These are phyloP conservation scores for Siphamia tubifer DNA, from an alignment of 2,113 vertebrate species.

Conservation along the genomic window DNA sequence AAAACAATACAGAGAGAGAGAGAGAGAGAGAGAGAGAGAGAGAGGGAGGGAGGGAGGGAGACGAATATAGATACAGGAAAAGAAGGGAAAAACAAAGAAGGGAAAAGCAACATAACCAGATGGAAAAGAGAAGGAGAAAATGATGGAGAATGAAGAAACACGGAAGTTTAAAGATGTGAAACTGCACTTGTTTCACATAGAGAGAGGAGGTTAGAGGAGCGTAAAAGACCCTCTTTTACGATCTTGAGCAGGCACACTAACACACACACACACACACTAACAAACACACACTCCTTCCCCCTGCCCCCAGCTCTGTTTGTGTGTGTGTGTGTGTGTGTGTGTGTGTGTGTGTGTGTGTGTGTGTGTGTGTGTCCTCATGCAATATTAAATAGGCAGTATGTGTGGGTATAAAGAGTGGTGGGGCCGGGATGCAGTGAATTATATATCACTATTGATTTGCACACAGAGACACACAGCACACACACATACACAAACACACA, in stretches of 20 bases:
- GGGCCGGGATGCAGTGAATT: constrained; percentile 98
- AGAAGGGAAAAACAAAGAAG: constrained; percentile 22
- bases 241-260: constrained; percentile 27
- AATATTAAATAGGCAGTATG: constrained; percentile 98
- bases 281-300: constrained; percentile 43
- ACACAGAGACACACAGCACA: constrained; percentile 25
- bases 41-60: no score
- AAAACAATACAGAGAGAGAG: constrained; percentile 59
- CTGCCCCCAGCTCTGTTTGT: constrained; percentile 58
- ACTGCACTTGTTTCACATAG: constrained; percentile 58
- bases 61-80: constrained; percentile 13
- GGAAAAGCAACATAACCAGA: constrained; percentile 4
- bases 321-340: constrained; percentile 91
- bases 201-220: constrained; percentile 63
- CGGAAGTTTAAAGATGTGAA: constrained; percentile 80
- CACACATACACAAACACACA: constrained; percentile 31
- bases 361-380: constrained; percentile 89
- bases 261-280: constrained; percentile 9
- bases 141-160: constrained; percentile 8
- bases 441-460: constrained; percentile 99
- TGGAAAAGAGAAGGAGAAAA: constrained; percentile 4
- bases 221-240: constrained; percentile 67
- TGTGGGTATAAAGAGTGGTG: constrained; percentile 98
- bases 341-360: constrained; percentile 75
- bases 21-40: no score